A percentile compares a stretch with the other conserved stretches of the same genome.
These are phyloP conservation scores for Chrysoperla carnea DNA, from an alignment of 1,140 invertebrate species.

Conservation along the genomic window DNA sequence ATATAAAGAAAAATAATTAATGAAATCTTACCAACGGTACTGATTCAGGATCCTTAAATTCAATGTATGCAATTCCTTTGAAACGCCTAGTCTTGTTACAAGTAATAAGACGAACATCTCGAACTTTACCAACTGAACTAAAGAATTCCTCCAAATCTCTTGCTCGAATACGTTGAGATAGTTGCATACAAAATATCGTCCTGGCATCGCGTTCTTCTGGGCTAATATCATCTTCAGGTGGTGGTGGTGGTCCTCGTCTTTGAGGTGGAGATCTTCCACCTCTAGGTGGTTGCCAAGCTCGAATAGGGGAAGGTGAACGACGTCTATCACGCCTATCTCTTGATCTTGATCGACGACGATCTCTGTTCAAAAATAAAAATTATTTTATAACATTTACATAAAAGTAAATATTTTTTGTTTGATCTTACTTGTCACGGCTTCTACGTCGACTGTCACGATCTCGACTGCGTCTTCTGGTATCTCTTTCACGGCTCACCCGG, in stretches of 20 bases:
- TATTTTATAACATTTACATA: not conserved
- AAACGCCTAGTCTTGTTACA: slow-evolving; percentile 98
- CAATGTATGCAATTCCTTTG: slow-evolving; percentile 98
- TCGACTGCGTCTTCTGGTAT: slow-evolving; percentile 12
- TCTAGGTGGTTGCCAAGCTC: slow-evolving; percentile 8
- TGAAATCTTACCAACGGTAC: slow-evolving; percentile 61
- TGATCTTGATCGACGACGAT: slow-evolving; percentile 21
- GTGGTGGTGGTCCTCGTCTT: slow-evolving; percentile 14
- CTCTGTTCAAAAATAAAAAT: slow-evolving; percentile 1
- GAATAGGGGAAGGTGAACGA: slow-evolving; percentile 15
- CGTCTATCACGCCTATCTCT: slow-evolving; percentile 5
- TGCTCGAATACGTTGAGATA: slow-evolving; percentile 84
- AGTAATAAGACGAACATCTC: slow-evolving; percentile 95
- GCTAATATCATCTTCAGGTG: slow-evolving; percentile 56
- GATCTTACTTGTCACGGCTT: slow-evolving; percentile 18
- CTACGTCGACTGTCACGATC: slow-evolving; percentile 18
- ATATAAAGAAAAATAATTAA: slow-evolving; percentile 6
- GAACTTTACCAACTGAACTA: slow-evolving; percentile 93
- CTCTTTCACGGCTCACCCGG: slow-evolving; percentile 6
- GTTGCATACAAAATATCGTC: slow-evolving; percentile 96
- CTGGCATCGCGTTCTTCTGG: slow-evolving; percentile 95
- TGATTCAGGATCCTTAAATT: slow-evolving; percentile 96
- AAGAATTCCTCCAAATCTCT: slow-evolving; percentile 99
- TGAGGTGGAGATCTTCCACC: slow-evolving; percentile 17
- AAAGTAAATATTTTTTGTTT: slow-evolving; percentile 21